Evolutionary conservation across 2,888 invertebrate genomes (phyloP).

Genomic region (Drosophila cognata): DNA sequence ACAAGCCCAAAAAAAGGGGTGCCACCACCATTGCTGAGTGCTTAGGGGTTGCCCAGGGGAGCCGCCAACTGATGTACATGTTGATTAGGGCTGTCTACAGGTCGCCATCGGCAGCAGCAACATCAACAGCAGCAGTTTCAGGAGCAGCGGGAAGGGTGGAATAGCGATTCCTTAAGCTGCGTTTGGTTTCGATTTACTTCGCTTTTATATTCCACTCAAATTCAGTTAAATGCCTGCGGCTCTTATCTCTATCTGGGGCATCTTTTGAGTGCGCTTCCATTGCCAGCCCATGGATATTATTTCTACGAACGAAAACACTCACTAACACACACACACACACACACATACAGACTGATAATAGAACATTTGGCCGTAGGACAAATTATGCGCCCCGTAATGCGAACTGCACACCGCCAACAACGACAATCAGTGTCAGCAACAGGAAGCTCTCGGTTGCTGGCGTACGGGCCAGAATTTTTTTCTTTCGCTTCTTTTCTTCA

Average conservation of each 20-base stretch:
- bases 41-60: conserved; percentile 10
- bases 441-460: conserved; percentile 50
- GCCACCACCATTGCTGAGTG: conserved; percentile 20
- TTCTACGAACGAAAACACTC: conserved; percentile 46
- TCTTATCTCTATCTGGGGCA: conserved; percentile 61
- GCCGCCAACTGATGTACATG: conserved; percentile 40
- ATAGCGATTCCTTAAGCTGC: conserved; percentile 44
- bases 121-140: not conserved
- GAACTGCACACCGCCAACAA: conserved; percentile 42
- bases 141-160: not conserved
- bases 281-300: conserved; percentile 58
- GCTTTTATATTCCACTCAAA: conserved; percentile 70
- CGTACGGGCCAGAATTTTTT: conserved; percentile 13
- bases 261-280: conserved; percentile 46
- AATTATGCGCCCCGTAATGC: conserved; percentile 64
- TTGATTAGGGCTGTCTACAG: conserved; percentile 53
- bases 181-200: conserved; percentile 44
- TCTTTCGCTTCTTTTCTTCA: conserved; percentile 4
- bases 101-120: conserved; percentile 8
- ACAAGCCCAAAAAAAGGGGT: conserved; percentile 39
- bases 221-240: conserved; percentile 74
- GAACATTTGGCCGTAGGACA: conserved; percentile 75
- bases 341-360: conserved; percentile 57
- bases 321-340: conserved; percentile 14
- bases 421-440: conserved; percentile 77